A percentile compares a stretch with the other conserved stretches of the same genome.
These are phyloP conservation scores for Gryllus longicercus DNA, from an alignment of 2,888 invertebrate genomes.

Conservation along the genomic window DNA sequence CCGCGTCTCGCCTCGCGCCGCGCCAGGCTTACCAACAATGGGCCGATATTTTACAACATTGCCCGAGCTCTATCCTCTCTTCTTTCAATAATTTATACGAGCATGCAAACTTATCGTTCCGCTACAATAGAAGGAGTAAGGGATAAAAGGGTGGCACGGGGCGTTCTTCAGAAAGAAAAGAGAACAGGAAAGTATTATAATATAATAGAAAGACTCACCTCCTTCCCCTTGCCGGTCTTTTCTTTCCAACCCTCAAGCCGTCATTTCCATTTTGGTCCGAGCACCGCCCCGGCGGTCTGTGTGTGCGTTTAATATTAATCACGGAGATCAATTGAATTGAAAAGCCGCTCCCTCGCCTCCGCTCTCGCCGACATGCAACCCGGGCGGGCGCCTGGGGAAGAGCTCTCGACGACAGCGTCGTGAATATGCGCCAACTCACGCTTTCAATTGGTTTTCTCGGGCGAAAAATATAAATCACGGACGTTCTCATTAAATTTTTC, in stretches of 20 bases:
- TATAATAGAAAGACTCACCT: background rate
- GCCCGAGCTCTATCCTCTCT: background rate
- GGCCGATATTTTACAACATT: constrained; percentile 21
- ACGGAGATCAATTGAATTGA: constrained; percentile 5
- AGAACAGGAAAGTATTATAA: constrained; percentile 21
- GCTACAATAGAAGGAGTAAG: background rate
- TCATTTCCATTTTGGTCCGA: background rate
- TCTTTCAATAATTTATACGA: constrained; percentile 27
- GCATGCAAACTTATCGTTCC: constrained; percentile 24
- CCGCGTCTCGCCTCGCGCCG: background rate
- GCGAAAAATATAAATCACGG: background rate
- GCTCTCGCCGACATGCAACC: too few relatives aligned
- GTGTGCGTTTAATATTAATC: background rate
- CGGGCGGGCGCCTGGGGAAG: too few relatives aligned
- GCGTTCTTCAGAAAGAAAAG: constrained; percentile 24
- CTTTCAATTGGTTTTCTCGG: background rate
- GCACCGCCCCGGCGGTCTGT: background rate
- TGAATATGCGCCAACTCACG: background rate
- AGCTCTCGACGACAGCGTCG: background rate
- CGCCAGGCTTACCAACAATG: background rate
- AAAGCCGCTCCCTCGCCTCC: background rate
- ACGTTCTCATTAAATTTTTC: background rate
- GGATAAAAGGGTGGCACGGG: background rate
- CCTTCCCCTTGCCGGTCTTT: background rate
- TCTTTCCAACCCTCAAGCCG: background rate